These are phyloP conservation scores for Chinchilla lanigera DNA, from an alignment of 2,113 vertebrate genomes.

Conservation along the genomic window DNA sequence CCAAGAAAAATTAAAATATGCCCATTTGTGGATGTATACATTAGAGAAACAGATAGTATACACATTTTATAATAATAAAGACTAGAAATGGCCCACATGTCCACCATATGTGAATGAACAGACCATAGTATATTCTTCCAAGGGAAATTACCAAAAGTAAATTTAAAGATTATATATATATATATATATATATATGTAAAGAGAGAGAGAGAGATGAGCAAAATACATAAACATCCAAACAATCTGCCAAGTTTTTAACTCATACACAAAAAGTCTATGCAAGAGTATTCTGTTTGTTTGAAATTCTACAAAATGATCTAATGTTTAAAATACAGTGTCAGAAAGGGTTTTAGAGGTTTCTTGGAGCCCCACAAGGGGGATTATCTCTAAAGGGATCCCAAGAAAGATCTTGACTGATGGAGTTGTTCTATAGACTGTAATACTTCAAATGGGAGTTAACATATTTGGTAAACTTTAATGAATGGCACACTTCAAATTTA, in stretches of 20 bases:
- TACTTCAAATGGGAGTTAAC: neutral
- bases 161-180: neutral
- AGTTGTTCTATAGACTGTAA: neutral
- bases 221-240: neutral
- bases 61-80: neutral
- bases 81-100: neutral
- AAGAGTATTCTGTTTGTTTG: neutral
- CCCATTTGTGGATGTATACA: neutral
- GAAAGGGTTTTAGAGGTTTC: neutral
- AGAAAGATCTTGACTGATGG: neutral
- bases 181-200: neutral
- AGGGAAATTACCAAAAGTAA: neutral
- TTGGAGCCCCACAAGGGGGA: neutral
- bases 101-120: neutral
- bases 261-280: neutral
- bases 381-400: neutral
- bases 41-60: neutral
- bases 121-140: neutral
- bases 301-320: neutral
- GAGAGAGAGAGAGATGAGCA: neutral
- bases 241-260: neutral
- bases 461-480: neutral
- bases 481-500: neutral
- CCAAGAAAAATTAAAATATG: neutral
- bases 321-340: neutral